A percentile compares a stretch with the other conserved stretches of the same genome.
Conservation (phyloP, 1,140 invertebrate genomes). For the Eumaeus atala region DNA sequence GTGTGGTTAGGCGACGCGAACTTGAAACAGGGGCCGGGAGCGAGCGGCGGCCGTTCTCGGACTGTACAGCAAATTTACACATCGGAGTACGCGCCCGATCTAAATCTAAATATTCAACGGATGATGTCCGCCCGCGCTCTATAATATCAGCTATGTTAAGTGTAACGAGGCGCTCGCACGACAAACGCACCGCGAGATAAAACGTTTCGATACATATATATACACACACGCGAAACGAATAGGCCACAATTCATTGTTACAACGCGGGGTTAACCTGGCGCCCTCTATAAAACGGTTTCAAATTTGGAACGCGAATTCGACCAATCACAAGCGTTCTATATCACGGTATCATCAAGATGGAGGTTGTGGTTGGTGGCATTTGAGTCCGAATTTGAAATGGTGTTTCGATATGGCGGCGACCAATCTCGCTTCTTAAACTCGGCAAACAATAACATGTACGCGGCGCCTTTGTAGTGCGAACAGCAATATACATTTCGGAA, state of each 20-base stretch:
- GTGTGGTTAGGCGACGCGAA: slow-evolving; percentile 59
- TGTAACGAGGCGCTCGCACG: slow-evolving; percentile 43
- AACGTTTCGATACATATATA: slow-evolving; percentile 25
- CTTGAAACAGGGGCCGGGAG: slow-evolving; percentile 32
- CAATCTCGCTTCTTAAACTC: slow-evolving; percentile 5
- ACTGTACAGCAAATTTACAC: slow-evolving; percentile 70
- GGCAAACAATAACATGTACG: slow-evolving; percentile 21
- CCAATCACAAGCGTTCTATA: slow-evolving; percentile 1
- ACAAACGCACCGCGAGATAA: slow-evolving; percentile 6
- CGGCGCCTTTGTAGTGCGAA: slow-evolving; percentile 46
- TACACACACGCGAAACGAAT: slow-evolving; percentile 49
- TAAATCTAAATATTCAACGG: slow-evolving; percentile 58
- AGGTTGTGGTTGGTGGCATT: not conserved
- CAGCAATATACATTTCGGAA: slow-evolving; percentile 51
- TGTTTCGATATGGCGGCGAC: no score
- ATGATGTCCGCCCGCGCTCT: slow-evolving; percentile 62
- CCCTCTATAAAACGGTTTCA: slow-evolving; percentile 19
- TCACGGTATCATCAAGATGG: not conserved
- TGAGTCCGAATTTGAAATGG: not conserved
- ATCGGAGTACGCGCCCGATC: slow-evolving; percentile 23
- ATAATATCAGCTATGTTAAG: slow-evolving; percentile 69
- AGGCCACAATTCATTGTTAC: slow-evolving; percentile 67
- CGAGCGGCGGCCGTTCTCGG: slow-evolving; percentile 36
- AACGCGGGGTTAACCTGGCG: slow-evolving; percentile 56
- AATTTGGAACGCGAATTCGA: slow-evolving; percentile 1